Percentiles rank a stretch among this genome's conserved stretches.
These are phyloP conservation scores for Tetramorium alpestre DNA, from an alignment of 1,140 invertebrate genomes.

Conservation along the genomic window DNA sequence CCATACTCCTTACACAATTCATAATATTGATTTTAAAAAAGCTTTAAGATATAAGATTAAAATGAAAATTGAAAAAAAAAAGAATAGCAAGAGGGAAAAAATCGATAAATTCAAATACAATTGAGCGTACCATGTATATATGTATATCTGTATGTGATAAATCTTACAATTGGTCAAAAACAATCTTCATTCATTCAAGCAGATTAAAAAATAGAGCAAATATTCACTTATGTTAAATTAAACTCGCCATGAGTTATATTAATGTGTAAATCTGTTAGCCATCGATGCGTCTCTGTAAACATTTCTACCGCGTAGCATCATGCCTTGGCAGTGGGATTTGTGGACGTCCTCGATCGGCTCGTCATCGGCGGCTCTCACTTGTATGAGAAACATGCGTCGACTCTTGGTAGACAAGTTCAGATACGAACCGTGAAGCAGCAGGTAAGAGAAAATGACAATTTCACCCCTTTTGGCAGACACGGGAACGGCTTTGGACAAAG, in stretches of 20 bases:
- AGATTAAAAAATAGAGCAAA: neutral
- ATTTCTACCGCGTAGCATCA: constrained; percentile 86
- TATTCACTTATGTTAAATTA: neutral
- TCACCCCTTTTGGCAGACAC: constrained; percentile 86
- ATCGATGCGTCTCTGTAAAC: constrained; percentile 81
- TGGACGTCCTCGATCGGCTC: constrained; percentile 84
- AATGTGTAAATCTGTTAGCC: constrained; percentile 78
- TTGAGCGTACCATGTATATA: neutral
- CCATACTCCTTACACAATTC: constrained; percentile 66
- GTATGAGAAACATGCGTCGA: constrained; percentile 87
- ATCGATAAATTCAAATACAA: neutral
- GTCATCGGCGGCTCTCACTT: constrained; percentile 87
- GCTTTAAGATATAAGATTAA: constrained; percentile 54
- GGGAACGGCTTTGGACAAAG: constrained; percentile 86
- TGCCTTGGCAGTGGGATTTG: constrained; percentile 85
- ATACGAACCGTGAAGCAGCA: constrained; percentile 88
- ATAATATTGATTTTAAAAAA: constrained; percentile 68
- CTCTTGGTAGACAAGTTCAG: constrained; percentile 85
- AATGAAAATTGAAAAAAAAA: neutral
- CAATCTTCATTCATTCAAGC: neutral
- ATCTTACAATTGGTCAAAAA: neutral
- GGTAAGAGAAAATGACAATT: constrained; percentile 88
- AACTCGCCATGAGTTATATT: neutral
- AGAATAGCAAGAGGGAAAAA: neutral
- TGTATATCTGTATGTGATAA: neutral